Evolutionary conservation across 64 coral and sea anemone genomes (phyloP).

Genomic region (Montipora efflorescens): DNA sequence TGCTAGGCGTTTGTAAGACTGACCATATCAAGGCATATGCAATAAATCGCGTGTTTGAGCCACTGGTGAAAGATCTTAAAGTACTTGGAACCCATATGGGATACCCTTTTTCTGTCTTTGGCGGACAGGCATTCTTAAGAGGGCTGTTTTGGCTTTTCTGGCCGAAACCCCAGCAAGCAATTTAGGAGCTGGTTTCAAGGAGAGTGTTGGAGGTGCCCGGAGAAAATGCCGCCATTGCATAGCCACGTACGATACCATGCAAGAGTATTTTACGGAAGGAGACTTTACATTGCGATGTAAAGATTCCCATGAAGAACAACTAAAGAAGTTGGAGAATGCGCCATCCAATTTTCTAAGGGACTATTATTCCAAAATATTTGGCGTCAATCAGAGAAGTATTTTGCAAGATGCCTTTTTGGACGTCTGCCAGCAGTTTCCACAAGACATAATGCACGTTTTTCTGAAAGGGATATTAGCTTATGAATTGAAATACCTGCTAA

Average conservation of each 20-base stretch:
- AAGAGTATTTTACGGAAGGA: slow-evolving; percentile 35
- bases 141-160: slow-evolving; percentile 18
- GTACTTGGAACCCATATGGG: slow-evolving; percentile 17
- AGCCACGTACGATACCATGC: slow-evolving; percentile 29
- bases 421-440: neutral
- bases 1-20: slow-evolving; percentile 29
- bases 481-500: slow-evolving; percentile 33
- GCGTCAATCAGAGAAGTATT: slow-evolving; percentile 31
- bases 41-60: slow-evolving; percentile 39
- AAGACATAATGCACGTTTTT: slow-evolving; percentile 60
- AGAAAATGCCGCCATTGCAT: slow-evolving; percentile 45
- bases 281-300: slow-evolving; percentile 30
- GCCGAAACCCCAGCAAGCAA: slow-evolving; percentile 40
- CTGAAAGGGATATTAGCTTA: slow-evolving; percentile 27
- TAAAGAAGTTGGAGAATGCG: slow-evolving; percentile 6
- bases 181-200: slow-evolving; percentile 21
- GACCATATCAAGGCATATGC: slow-evolving; percentile 18
- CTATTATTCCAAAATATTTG: slow-evolving; percentile 43
- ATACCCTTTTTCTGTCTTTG: slow-evolving; percentile 33
- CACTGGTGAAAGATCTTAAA: slow-evolving; percentile 39
- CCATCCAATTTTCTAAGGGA: slow-evolving; percentile 13
- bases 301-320: slow-evolving; percentile 8
- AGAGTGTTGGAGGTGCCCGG: slow-evolving; percentile 25
- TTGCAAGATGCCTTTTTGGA: slow-evolving; percentile 39
- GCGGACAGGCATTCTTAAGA: neutral